Percentiles rank a stretch among this genome's conserved stretches.
Evolutionary conservation across 2,113 vertebrate genomes (phyloP).

Genomic region (Macrotus californicus): DNA sequence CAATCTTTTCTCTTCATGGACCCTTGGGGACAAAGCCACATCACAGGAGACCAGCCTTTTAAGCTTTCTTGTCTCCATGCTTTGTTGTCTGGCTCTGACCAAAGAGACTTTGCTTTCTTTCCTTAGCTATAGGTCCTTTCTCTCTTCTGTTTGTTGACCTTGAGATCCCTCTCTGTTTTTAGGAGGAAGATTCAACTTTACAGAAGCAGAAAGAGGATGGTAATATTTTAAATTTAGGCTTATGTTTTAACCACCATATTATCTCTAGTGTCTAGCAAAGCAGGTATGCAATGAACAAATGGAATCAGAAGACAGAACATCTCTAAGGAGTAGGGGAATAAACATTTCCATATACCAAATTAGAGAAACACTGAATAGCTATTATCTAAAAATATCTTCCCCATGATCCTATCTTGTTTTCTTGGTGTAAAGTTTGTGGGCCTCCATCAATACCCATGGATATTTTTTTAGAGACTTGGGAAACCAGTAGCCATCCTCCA

Average conservation of each 20-base stretch:
- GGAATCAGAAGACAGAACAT: neutral
- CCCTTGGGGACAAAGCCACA: constrained; percentile 54
- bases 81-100: neutral
- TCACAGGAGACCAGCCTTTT: constrained; percentile 13
- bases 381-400: neutral
- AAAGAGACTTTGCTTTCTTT: constrained; percentile 26
- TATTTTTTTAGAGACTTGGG: neutral
- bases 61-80: constrained; percentile 2
- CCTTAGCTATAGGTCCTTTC: neutral
- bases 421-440: neutral
- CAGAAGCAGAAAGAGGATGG: neutral
- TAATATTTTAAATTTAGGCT: neutral
- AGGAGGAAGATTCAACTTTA: neutral
- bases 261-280: neutral
- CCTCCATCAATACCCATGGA: neutral
- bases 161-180: constrained; percentile 14
- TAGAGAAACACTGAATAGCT: neutral
- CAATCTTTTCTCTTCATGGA: constrained; percentile 23
- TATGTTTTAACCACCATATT: neutral
- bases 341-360: neutral
- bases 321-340: neutral
- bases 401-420: neutral
- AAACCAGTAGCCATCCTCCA: neutral
- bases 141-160: constrained; percentile 19
- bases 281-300: neutral